Conservation (phyloP, 1,140 invertebrate species). For the Thereuonema tuberculata region DNA sequence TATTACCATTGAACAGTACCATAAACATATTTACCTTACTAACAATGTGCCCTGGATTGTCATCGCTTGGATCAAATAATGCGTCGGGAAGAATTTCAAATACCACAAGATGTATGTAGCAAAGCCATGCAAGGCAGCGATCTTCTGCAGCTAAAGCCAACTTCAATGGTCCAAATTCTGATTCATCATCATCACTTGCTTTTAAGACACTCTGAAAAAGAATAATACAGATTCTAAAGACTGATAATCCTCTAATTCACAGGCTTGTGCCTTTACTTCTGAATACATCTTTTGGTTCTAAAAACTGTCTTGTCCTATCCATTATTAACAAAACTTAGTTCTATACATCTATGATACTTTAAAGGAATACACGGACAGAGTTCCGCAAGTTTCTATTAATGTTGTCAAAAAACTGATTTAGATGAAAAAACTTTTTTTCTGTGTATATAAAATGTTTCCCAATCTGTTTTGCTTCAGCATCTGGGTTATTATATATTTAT, state of each 20-base stretch:
- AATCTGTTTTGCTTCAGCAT: too few relatives aligned
- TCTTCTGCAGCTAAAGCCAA: not conserved
- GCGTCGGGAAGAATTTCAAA: not conserved
- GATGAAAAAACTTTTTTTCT: too few relatives aligned
- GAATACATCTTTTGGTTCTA: not conserved
- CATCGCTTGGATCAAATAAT: not conserved
- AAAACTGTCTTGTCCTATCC: too few relatives aligned
- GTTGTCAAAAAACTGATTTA: too few relatives aligned
- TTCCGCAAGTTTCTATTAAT: too few relatives aligned
- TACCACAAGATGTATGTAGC: not conserved
- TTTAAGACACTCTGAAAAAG: not conserved
- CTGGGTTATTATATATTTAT: too few relatives aligned
- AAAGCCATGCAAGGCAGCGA: conserved; percentile 3
- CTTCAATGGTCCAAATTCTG: not conserved
- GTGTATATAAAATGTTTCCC: too few relatives aligned
- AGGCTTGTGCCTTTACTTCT: not conserved
- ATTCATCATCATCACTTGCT: not conserved
- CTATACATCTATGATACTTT: too few relatives aligned
- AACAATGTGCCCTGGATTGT: not conserved
- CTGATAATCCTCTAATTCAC: not conserved
- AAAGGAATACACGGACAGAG: too few relatives aligned
- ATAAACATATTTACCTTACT: not conserved
- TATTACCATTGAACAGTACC: too few relatives aligned
- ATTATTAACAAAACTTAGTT: too few relatives aligned
- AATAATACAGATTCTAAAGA: not conserved